phyloP scores from a whole-genome alignment of 2,113 vertebrate genomes.

The Xerus inauris region DNA sequence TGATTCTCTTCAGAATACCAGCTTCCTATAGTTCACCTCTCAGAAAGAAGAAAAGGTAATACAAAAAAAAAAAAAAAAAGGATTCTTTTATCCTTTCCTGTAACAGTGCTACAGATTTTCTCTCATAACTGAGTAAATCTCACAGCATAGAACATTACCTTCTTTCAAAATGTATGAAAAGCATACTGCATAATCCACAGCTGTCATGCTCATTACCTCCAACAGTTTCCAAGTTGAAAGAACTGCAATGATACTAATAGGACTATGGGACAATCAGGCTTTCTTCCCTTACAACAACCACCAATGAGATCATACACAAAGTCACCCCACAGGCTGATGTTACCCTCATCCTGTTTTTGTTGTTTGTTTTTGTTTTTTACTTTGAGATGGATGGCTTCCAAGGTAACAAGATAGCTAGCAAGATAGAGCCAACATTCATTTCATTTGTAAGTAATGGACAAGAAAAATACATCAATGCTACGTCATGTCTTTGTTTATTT shows the following conservation, averaged over 20 bases:
- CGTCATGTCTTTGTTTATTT: background rate
- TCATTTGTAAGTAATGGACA: background rate
- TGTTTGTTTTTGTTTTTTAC: background rate
- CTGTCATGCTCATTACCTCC: slow-evolving; percentile 78
- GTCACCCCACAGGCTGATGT: no score
- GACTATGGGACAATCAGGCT: slow-evolving; percentile 73
- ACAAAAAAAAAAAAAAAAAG: slow-evolving; percentile 62
- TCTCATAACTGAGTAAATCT: slow-evolving; percentile 82
- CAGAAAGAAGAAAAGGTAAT: slow-evolving; percentile 79
- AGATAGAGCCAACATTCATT: background rate
- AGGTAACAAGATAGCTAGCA: slow-evolving; percentile 10
- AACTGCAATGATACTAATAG: slow-evolving; percentile 68
- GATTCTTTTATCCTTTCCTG: slow-evolving; percentile 86
- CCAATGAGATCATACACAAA: background rate
- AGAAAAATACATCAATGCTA: background rate
- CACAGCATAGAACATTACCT: slow-evolving; percentile 79
- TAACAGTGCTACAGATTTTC: slow-evolving; percentile 85
- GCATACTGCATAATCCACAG: slow-evolving; percentile 69
- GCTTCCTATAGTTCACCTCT: slow-evolving; percentile 71
- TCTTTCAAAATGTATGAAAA: slow-evolving; percentile 85
- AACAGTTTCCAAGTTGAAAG: background rate
- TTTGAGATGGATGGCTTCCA: background rate
- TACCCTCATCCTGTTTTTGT: background rate
- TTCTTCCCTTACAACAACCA: slow-evolving; percentile 62
- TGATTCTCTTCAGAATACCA: slow-evolving; percentile 84